These are phyloP conservation scores for Neelides folsomi DNA, from an alignment of 2,888 invertebrate species.

Conservation along the genomic window DNA sequence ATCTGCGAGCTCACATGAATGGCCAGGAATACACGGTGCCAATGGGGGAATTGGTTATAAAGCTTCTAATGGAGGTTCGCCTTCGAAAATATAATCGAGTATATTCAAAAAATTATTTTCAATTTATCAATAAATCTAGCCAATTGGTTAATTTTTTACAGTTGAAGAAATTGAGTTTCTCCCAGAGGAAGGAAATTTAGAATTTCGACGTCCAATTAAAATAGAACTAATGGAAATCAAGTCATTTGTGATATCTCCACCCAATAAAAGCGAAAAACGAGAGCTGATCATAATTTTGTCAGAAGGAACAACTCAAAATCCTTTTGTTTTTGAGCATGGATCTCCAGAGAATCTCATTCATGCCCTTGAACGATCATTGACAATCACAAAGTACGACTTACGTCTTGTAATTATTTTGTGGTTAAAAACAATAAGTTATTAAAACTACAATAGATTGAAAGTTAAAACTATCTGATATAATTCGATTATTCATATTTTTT, in stretches of 20 bases:
- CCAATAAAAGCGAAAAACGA: constrained; percentile 20
- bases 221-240: constrained; percentile 30
- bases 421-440: no score
- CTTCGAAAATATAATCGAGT: not conserved
- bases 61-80: constrained; percentile 10
- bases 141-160: no score
- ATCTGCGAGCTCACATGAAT: constrained; percentile 6
- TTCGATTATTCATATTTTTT: no score
- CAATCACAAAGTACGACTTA: constrained; percentile 49
- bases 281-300: constrained; percentile 53
- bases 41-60: constrained; percentile 27
- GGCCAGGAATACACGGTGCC: constrained; percentile 11
- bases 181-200: constrained; percentile 34
- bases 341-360: constrained; percentile 62
- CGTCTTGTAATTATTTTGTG: no score
- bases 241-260: constrained; percentile 21
- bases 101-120: no score
- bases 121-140: no score
- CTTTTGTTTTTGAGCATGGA: constrained; percentile 76
- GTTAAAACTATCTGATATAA: no score
- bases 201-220: constrained; percentile 26
- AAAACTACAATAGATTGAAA: no score
- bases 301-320: constrained; percentile 57
- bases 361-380: constrained; percentile 42
- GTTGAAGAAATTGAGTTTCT: constrained; percentile 35